phyloP scores from a whole-genome alignment of 2,797 vertebrate genomes.

The Prionace glauca region DNA sequence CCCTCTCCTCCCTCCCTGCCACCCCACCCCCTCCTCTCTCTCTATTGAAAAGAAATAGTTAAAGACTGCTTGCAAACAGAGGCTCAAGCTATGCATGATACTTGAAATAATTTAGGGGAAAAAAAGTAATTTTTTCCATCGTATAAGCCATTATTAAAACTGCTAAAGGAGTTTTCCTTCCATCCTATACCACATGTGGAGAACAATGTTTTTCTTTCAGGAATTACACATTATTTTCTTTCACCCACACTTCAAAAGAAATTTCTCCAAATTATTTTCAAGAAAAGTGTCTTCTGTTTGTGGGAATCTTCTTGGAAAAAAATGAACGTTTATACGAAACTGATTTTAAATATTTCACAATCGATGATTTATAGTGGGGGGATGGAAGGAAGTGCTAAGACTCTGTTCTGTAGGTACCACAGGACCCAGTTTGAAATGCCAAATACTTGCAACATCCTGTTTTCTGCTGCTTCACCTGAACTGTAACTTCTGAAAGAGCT shows the following conservation, averaged over 20 bases:
- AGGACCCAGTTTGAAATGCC: neutral
- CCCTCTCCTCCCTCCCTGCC: neutral
- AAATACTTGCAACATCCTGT: neutral
- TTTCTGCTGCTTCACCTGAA: neutral
- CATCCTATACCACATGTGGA: slow-evolving; percentile 7
- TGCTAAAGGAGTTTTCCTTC: neutral
- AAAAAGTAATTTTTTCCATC: neutral
- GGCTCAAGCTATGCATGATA: slow-evolving; percentile 11
- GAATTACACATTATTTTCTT: neutral
- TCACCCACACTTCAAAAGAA: neutral
- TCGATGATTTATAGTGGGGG: neutral
- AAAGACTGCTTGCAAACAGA: slow-evolving; percentile 19
- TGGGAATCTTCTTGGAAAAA: neutral
- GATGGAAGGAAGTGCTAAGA: neutral
- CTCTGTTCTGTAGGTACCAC: neutral
- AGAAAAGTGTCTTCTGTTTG: slow-evolving; percentile 5
- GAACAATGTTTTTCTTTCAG: neutral
- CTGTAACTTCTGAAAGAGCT: slow-evolving; percentile 1
- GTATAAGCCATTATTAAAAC: neutral
- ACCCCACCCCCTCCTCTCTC: neutral
- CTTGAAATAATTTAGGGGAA: slow-evolving; percentile 14
- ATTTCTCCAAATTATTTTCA: neutral
- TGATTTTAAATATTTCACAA: neutral
- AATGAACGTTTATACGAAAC: neutral
- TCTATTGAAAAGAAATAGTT: neutral